These are phyloP conservation scores for Distichodus sexfasciatus DNA, from an alignment of 2,797 vertebrate genomes.

Conservation along the genomic window DNA sequence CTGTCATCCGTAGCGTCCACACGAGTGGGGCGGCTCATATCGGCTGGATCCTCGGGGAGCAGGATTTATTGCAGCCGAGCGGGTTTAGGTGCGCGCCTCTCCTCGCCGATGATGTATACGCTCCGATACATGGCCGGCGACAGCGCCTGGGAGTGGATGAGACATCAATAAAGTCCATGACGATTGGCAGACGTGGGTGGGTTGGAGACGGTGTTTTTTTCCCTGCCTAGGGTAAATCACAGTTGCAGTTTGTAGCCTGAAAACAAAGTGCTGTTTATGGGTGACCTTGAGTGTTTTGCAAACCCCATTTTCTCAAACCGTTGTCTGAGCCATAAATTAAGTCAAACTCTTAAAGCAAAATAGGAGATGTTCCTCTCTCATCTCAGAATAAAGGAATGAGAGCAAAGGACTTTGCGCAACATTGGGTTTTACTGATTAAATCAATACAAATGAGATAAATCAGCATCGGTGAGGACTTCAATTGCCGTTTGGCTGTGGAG, in stretches of 20 bases:
- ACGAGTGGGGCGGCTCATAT: conserved; percentile 60
- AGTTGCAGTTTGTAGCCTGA: conserved; percentile 16
- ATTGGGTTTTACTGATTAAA: no score
- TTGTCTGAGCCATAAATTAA: conserved; percentile 40
- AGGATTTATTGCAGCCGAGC: conserved; percentile 72
- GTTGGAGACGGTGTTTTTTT: conserved; percentile 20
- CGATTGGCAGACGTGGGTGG: conserved; percentile 56
- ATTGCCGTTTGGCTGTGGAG: background rate
- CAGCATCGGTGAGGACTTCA: conserved; percentile 5
- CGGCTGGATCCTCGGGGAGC: conserved; percentile 60
- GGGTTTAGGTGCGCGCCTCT: conserved; percentile 66
- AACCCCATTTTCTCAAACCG: background rate
- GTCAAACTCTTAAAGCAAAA: conserved; percentile 12
- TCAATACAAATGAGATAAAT: no score
- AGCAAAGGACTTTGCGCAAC: background rate
- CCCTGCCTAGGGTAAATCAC: conserved; percentile 37
- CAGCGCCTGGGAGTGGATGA: conserved; percentile 58
- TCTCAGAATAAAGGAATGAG: background rate
- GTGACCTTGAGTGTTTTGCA: conserved; percentile 52
- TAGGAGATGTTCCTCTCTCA: background rate
- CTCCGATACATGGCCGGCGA: conserved; percentile 63
- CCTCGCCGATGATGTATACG: conserved; percentile 70
- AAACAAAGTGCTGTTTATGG: conserved; percentile 48
- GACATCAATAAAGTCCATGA: conserved; percentile 69
- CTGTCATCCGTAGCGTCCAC: conserved; percentile 72